phyloP scores from a whole-genome alignment of 2,797 vertebrate genomes.

The Danio jaintianensis region DNA sequence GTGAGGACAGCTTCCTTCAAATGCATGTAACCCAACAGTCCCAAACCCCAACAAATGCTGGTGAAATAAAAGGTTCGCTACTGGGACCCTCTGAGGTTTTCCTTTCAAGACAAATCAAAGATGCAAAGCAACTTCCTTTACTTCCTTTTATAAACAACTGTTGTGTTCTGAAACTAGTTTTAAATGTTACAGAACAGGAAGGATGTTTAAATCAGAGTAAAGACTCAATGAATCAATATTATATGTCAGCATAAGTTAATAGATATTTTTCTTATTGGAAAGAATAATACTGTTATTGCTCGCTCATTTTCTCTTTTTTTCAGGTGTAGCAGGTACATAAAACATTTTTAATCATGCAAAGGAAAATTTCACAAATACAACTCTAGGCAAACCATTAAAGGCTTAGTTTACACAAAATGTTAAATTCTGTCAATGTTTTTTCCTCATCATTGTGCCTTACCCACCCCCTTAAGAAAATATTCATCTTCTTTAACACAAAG shows the following conservation, averaged over 20 bases:
- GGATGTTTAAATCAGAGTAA: constrained; percentile 27
- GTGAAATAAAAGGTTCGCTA: constrained; percentile 7
- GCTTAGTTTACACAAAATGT: no score
- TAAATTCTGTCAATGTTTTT: no score
- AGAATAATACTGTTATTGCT: not conserved
- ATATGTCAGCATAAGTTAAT: no score
- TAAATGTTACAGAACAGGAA: constrained; percentile 18
- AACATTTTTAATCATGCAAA: not conserved
- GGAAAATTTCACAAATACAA: no score
- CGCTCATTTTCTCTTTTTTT: not conserved
- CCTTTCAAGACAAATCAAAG: not conserved
- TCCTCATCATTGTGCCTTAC: no score
- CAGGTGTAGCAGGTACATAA: not conserved
- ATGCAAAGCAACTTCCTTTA: constrained; percentile 21
- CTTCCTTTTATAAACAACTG: not conserved
- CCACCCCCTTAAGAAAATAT: no score
- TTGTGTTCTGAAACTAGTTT: not conserved
- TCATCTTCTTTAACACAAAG: no score
- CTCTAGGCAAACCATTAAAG: not conserved
- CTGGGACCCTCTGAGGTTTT: not conserved
- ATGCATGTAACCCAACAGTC: constrained; percentile 31
- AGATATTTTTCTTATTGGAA: no score
- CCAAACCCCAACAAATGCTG: constrained; percentile 15
- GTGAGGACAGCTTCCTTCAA: constrained; percentile 57
- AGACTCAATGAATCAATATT: not conserved